These are phyloP conservation scores for Macaria liturata DNA, from an alignment of 2,888 invertebrate genomes.

Conservation along the genomic window DNA sequence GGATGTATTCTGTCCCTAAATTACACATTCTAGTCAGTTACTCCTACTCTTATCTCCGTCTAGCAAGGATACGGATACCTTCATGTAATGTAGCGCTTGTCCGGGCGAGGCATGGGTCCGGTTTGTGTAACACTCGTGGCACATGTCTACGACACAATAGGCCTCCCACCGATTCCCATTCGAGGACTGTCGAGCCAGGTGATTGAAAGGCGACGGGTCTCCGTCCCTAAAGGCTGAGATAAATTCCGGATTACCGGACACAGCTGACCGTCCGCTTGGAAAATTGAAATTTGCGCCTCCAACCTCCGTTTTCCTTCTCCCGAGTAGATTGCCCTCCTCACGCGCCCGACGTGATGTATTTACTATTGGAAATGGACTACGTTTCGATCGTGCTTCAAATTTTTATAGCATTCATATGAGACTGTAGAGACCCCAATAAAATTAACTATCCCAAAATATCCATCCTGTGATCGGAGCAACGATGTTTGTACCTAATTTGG, in stretches of 20 bases:
- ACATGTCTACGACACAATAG: conserved; percentile 46
- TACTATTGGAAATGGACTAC: conserved; percentile 26
- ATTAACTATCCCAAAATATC: too few species aligned
- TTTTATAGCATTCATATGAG: too few species aligned
- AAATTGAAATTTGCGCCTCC: conserved; percentile 63
- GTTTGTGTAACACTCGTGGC: conserved; percentile 40
- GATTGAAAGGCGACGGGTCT: conserved; percentile 67
- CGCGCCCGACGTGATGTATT: conserved; percentile 38
- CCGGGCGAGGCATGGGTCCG: conserved; percentile 22
- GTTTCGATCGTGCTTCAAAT: conserved; percentile 12
- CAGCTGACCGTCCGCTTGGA: conserved; percentile 64
- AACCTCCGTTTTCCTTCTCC: conserved; percentile 40
- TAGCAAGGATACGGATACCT: conserved; percentile 1
- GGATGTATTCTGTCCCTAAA: too few species aligned
- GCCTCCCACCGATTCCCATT: conserved; percentile 47
- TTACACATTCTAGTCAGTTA: too few species aligned
- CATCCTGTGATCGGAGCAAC: too few species aligned
- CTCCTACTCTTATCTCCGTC: too few species aligned
- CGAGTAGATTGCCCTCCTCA: conserved; percentile 46
- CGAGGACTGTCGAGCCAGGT: conserved; percentile 47
- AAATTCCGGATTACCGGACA: conserved; percentile 62
- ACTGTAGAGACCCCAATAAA: too few species aligned
- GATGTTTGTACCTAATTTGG: too few species aligned
- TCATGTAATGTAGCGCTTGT: conserved; percentile 23
- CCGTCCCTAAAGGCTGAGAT: conserved; percentile 56